Evolutionary conservation across 1,140 invertebrate species (phyloP).

Genomic region (Chymomyza costata): DNA sequence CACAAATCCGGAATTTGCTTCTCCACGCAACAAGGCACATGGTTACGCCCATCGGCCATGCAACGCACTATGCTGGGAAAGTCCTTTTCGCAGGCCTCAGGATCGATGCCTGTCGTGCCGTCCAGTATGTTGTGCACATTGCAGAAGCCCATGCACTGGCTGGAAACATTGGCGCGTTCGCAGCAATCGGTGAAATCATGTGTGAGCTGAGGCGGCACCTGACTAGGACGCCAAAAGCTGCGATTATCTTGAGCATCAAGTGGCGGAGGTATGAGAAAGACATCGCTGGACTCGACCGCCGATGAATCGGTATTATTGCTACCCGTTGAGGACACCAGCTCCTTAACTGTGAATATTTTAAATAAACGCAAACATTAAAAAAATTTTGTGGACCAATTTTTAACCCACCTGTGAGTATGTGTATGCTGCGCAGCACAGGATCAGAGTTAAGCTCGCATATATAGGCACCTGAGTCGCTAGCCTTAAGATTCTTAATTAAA

Average conservation of each 20-base stretch:
- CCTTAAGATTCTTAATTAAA: constrained; percentile 82
- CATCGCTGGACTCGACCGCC: constrained; percentile 76
- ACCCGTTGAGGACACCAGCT: constrained; percentile 72
- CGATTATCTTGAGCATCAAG: constrained; percentile 74
- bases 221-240: constrained; percentile 59
- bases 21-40: constrained; percentile 87
- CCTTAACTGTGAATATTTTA: constrained; percentile 46
- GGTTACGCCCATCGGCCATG: constrained; percentile 87
- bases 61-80: constrained; percentile 85
- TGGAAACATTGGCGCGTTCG: constrained; percentile 80
- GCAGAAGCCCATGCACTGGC: constrained; percentile 85
- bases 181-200: constrained; percentile 89
- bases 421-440: constrained; percentile 84
- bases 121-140: constrained; percentile 88
- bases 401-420: constrained; percentile 83
- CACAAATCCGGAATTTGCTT: constrained; percentile 88
- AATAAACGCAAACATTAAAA: neutral
- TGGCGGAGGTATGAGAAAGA: constrained; percentile 72
- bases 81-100: constrained; percentile 85
- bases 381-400: too few species aligned
- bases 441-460: constrained; percentile 89
- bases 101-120: constrained; percentile 85
- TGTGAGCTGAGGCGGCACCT: constrained; percentile 64
- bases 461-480: constrained; percentile 85
- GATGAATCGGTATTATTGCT: constrained; percentile 40